Evolutionary conservation across 2,113 vertebrate species (phyloP), one percentile per base, ranked within the genome.

Genomic region (Lophura nycthemera): DNA sequence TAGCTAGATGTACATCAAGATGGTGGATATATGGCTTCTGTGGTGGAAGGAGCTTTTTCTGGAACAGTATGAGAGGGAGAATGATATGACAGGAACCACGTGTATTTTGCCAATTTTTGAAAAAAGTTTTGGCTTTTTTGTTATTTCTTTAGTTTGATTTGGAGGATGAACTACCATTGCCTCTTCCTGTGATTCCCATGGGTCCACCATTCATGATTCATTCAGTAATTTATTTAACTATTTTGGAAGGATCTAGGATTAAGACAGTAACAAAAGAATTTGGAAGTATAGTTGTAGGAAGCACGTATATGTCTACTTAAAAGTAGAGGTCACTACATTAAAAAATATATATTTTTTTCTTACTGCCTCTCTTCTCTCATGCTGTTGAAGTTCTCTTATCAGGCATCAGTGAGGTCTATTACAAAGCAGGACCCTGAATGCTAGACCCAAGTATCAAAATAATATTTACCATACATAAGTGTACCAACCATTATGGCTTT

Each of bases 161-260:
- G 54, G 50, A 81, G n/a, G 25, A 71, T 67, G 9, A 81, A 21
- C 11, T 67, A 32, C 6, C 24, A 56, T 20, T 11, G 21, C 2
- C 36, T 61, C 27, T 82, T 79, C n/a, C 8, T 1, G 1, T n/a
- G 43, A 6, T 25, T 87, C 57, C 16, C 38, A 47, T 1, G 0
- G 8, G 13, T 54, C 60, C 42, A 43, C 42, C 42, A n/a, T 25
- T 92, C 60, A 45, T 38, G 42, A 72, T 19, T 67, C 12, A 47
- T 63, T 59, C 11, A 60, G 34, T 66, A 64, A 56, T 27, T 65
- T 27, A 34, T 81, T 74, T 64, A 32, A 30, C 74, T 64, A 34
- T 32, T 84, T 72, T 56, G 40, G 61, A 88, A 73, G n/a, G 13
- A 54, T 63, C 29, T 32, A 0, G 65, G 38, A 18, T 7, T 57